Evolutionary conservation across 1,140 invertebrate species (phyloP).

Genomic region (Rhizoglyphus robini): DNA sequence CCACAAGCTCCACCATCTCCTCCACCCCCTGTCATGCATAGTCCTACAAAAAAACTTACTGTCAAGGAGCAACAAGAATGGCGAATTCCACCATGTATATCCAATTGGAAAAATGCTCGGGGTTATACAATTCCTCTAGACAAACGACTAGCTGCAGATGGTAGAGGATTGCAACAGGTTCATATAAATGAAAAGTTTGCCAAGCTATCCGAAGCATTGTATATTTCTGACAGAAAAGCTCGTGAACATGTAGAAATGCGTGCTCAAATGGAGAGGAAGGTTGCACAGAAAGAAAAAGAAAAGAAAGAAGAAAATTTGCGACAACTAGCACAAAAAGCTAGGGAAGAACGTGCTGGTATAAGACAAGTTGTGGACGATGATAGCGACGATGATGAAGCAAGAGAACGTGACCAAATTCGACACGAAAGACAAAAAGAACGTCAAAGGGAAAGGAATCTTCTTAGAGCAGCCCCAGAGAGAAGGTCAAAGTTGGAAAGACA

Average conservation of each 20-base stretch:
- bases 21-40: slow-evolving; percentile 91
- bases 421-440: slow-evolving; percentile 79
- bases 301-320: slow-evolving; percentile 91
- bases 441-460: slow-evolving; percentile 78
- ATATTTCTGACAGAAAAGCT: slow-evolving; percentile 89
- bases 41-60: slow-evolving; percentile 89
- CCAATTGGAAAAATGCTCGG: slow-evolving; percentile 99
- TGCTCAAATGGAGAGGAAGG: slow-evolving; percentile 85
- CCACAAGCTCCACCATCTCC: slow-evolving; percentile 91
- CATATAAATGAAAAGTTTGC: slow-evolving; percentile 99
- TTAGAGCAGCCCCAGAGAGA: slow-evolving; percentile 85
- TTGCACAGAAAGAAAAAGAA: slow-evolving; percentile 96
- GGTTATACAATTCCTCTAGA: slow-evolving; percentile 97
- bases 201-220: slow-evolving; percentile 89
- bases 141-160: slow-evolving; percentile 94
- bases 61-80: slow-evolving; percentile 98
- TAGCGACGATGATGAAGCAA: slow-evolving; percentile 50
- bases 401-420: slow-evolving; percentile 75
- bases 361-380: slow-evolving; percentile 34
- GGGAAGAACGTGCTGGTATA: slow-evolving; percentile 84
- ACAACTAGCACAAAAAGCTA: slow-evolving; percentile 81
- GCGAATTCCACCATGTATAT: slow-evolving; percentile 99
- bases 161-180: slow-evolving; percentile 84
- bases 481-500: slow-evolving; percentile 75
- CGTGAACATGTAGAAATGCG: slow-evolving; percentile 90